Base-by-base conservation (phyloP, 2,797 vertebrate genomes). In the Smutsia temminckii region DNA sequence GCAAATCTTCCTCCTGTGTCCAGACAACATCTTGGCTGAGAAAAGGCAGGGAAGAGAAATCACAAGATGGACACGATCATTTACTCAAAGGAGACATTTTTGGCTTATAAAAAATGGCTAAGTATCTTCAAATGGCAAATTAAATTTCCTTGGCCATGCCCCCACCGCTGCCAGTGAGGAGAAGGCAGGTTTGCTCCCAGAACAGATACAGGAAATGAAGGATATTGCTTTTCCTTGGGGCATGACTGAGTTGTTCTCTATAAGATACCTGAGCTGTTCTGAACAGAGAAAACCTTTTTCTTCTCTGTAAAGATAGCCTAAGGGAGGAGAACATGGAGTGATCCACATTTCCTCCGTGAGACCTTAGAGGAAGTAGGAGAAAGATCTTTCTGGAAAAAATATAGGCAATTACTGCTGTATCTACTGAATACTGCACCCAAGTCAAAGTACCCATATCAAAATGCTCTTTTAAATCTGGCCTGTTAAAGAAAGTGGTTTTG, bases 321-420 rank as follows among this genome's bases (percentile, higher is more conserved):
- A 32, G 6, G 25, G 49, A 75, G 25, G 34, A 80, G 12, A 59
- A 53, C 59, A 74, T n/a, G 10, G 11, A 64, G 7, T 86, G 32
- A 51, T 55, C 34, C 57, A n/a, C 29, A 69, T 72, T 81, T 91
- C 46, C 21, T 77, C 57, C 17, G 2, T 25, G 25, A 9, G 14
- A 89, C 74, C 57, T 93, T 86, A 72, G 77, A 75, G 63, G 61
- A 57, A 93, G 63, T 46, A 88, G 27, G 27, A 91, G 55, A 95
- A 53, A 72, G 40, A 34, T 23, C 27, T 72, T 93, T 59, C 61
- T 89, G 66, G 66, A 85, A 95, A 95, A 71, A 96, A 71, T 23
- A 57, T 7, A 53, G 40, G 42, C 32, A 59, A 53, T 85, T 83
- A 68, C 40, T 72, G 51, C 11, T 78, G 2, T n/a, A 34, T 61